phyloP scores from a whole-genome alignment of 2,888 invertebrate species.

The Lasioglossum vierecki region DNA sequence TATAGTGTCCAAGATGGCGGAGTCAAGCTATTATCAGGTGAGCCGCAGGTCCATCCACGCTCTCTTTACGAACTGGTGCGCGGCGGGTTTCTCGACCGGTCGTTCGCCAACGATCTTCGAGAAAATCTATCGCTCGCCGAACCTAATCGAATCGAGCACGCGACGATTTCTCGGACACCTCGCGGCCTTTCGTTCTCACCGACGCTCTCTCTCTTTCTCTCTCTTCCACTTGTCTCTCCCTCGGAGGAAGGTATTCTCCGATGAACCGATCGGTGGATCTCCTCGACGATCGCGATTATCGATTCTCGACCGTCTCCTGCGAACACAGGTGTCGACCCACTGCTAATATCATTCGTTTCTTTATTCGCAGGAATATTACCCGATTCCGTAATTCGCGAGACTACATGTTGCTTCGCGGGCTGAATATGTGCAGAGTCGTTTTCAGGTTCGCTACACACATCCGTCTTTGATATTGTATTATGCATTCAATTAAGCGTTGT shows the following conservation, averaged over 20 bases:
- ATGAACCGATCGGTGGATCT: slow-evolving; percentile 37
- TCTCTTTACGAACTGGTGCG: slow-evolving; percentile 66
- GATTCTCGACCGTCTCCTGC: slow-evolving; percentile 7
- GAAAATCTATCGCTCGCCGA: slow-evolving; percentile 39
- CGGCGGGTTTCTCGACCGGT: slow-evolving; percentile 55
- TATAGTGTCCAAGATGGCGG: slow-evolving; percentile 86
- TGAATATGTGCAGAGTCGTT: neutral
- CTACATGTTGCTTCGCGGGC: neutral
- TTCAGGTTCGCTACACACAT: neutral
- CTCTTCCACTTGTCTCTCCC: slow-evolving; percentile 43
- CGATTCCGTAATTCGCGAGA: neutral
- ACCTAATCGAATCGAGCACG: slow-evolving; percentile 23
- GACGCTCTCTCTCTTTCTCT: slow-evolving; percentile 32
- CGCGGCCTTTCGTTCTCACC: slow-evolving; percentile 18
- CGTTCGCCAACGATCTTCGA: slow-evolving; percentile 60
- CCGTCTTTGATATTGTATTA: no score
- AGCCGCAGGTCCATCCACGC: slow-evolving; percentile 78
- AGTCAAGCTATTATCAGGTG: slow-evolving; percentile 88
- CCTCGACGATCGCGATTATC: slow-evolving; percentile 36
- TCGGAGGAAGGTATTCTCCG: slow-evolving; percentile 20
- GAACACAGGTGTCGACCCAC: neutral
- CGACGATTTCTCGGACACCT: slow-evolving; percentile 3
- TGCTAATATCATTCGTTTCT: neutral
- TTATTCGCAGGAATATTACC: neutral
- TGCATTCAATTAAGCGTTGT: no score